Evolutionary conservation across 2,113 vertebrate genomes (phyloP).

Genomic region (Eptatretus burgeri): DNA sequence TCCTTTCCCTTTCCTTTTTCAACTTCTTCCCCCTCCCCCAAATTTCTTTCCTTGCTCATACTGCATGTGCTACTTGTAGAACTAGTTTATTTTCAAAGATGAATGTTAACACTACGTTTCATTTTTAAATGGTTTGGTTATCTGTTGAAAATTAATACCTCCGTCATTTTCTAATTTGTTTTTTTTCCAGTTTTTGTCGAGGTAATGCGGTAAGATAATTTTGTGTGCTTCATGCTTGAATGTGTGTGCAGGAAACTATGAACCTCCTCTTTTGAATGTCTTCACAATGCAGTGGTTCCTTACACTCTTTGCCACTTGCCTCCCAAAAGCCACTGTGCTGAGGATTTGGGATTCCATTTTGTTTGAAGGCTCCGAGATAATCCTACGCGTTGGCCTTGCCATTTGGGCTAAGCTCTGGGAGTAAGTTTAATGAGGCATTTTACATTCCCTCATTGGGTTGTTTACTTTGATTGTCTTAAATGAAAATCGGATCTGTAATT

Average conservation of each 20-base stretch:
- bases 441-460: no score
- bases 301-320: slow-evolving; percentile 88
- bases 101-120: no score
- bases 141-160: no score
- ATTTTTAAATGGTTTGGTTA: no score
- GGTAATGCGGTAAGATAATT: neutral
- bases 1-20: neutral
- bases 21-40: neutral
- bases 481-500: no score
- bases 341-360: slow-evolving; percentile 98
- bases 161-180: no score
- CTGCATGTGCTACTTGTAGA: neutral
- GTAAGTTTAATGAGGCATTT: slow-evolving; percentile 24
- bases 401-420: slow-evolving; percentile 83
- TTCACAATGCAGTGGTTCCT: slow-evolving; percentile 99
- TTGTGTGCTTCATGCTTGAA: neutral
- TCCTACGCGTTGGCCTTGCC: slow-evolving; percentile 58
- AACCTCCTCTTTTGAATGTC: slow-evolving; percentile 81
- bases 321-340: slow-evolving; percentile 67
- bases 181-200: no score
- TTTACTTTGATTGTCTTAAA: no score
- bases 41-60: neutral
- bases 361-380: slow-evolving; percentile 85
- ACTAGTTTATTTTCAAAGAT: neutral
- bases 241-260: slow-evolving; percentile 44